Evolutionary conservation across 2,888 invertebrate species (phyloP).

Genomic region (Zygothrica quintamaculata): DNA sequence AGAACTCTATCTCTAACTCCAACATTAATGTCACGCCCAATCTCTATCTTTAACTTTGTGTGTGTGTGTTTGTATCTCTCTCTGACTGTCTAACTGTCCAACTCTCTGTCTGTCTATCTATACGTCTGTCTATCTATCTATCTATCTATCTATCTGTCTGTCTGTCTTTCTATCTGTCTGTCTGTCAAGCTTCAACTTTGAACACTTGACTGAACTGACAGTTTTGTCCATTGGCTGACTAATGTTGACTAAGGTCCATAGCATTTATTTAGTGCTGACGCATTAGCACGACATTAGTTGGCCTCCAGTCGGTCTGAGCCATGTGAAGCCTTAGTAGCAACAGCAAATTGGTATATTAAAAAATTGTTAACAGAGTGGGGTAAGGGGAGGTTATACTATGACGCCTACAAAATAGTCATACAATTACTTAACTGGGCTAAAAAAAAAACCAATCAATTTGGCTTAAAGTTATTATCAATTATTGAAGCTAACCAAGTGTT

Average conservation of each 20-base stretch:
- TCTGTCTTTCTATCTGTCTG: background rate
- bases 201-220: constrained; percentile 37
- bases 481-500: no score
- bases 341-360: background rate
- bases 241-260: constrained; percentile 70
- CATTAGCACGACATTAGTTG: constrained; percentile 46
- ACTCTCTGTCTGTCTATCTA: constrained; percentile 1
- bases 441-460: background rate
- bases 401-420: constrained; percentile 1
- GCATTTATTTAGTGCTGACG: constrained; percentile 59
- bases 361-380: background rate
- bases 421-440: no score
- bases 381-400: no score
- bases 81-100: background rate
- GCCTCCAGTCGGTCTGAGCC: constrained; percentile 20
- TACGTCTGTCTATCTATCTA: constrained; percentile 12
- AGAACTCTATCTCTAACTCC: no score
- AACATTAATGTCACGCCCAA: constrained; percentile 6
- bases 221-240: constrained; percentile 36
- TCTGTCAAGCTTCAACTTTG: constrained; percentile 9
- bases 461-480: no score
- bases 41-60: constrained; percentile 8
- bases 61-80: background rate
- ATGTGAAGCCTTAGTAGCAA: constrained; percentile 22
- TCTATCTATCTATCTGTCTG: constrained; percentile 1